Conservation (phyloP, 2,797 vertebrate species). For the Ptychadena robeensis region DNA sequence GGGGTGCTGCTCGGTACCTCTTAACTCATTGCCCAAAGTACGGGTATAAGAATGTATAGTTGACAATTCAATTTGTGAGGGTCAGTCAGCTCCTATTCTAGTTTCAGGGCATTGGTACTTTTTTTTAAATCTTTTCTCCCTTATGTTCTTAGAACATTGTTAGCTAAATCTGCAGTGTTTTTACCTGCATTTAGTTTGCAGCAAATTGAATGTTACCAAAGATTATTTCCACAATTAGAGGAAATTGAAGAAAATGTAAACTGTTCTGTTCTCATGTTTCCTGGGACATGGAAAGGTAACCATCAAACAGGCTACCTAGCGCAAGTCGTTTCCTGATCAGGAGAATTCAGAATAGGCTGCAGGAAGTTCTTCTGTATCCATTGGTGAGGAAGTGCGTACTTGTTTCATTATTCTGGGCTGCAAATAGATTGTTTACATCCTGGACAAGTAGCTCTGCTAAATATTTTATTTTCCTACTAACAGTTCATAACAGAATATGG, state of each 20-base stretch:
- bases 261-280: slow-evolving; percentile 47
- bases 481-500: not conserved
- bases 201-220: slow-evolving; percentile 16
- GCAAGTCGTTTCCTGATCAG: slow-evolving; percentile 38
- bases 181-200: not conserved
- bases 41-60: too few species aligned
- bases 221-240: slow-evolving; percentile 37
- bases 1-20: too few species aligned
- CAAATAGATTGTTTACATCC: slow-evolving; percentile 61
- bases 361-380: slow-evolving; percentile 56
- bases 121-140: not conserved
- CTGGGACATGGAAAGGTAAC: slow-evolving; percentile 51
- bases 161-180: not conserved
- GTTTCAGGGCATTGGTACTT: not conserved
- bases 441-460: slow-evolving; percentile 33
- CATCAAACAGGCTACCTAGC: slow-evolving; percentile 34
- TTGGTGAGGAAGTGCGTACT: slow-evolving; percentile 51
- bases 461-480: slow-evolving; percentile 10
- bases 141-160: not conserved
- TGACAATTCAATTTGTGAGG: too few species aligned
- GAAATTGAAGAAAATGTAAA: slow-evolving; percentile 37
- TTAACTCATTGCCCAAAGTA: too few species aligned
- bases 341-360: slow-evolving; percentile 27
- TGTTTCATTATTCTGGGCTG: slow-evolving; percentile 49
- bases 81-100: too few species aligned